phyloP scores from a whole-genome alignment of 2,888 invertebrate genomes.

The Lampropteryx suffumata region DNA sequence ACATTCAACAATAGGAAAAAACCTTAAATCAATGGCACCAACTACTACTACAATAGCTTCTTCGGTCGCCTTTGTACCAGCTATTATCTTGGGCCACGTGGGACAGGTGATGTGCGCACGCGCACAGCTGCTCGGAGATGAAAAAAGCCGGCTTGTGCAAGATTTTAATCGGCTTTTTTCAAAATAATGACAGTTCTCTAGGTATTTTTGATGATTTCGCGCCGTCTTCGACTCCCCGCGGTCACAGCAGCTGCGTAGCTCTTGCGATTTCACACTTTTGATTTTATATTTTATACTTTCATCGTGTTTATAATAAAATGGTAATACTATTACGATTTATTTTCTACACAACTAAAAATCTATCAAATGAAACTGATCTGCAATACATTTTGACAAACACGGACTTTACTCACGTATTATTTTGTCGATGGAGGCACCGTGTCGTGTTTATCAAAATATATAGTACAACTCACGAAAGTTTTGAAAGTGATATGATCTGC shows the following conservation, averaged over 20 bases:
- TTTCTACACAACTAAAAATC: no score
- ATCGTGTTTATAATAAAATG: slow-evolving; percentile 23
- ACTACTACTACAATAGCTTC: slow-evolving; percentile 54
- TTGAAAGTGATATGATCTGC: no score
- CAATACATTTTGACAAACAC: no score
- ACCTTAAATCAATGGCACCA: slow-evolving; percentile 69
- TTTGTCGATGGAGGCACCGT: no score
- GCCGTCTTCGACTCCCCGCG: slow-evolving; percentile 59
- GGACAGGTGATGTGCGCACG: slow-evolving; percentile 76
- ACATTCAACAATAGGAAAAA: slow-evolving; percentile 41
- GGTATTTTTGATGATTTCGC: slow-evolving; percentile 56
- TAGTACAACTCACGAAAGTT: no score
- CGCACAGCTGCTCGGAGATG: slow-evolving; percentile 68
- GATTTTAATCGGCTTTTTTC: slow-evolving; percentile 75
- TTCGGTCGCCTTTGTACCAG: slow-evolving; percentile 62
- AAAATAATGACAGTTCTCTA: slow-evolving; percentile 72
- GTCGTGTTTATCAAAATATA: no score
- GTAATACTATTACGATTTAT: background rate
- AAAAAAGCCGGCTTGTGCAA: slow-evolving; percentile 76
- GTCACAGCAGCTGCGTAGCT: slow-evolving; percentile 58
- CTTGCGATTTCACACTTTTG: slow-evolving; percentile 49
- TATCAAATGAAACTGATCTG: no score
- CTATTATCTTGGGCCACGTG: slow-evolving; percentile 75
- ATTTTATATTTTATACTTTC: slow-evolving; percentile 34
- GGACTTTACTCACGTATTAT: no score